Percentiles rank a stretch among this genome's conserved stretches.
Evolutionary conservation across 2,888 invertebrate genomes (phyloP).

Genomic region (Melolontha melolontha): DNA sequence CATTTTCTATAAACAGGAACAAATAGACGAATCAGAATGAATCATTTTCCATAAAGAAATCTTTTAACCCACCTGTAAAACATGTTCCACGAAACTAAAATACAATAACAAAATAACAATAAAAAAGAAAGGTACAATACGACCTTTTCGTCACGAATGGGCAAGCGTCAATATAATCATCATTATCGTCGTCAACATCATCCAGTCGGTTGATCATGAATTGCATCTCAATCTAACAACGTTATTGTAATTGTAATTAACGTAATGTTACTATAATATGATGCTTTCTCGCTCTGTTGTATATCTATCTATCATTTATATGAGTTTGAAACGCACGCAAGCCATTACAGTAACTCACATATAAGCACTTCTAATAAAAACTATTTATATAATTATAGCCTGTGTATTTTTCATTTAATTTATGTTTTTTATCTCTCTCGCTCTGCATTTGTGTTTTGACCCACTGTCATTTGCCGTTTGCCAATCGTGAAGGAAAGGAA

Average conservation of each 20-base stretch:
- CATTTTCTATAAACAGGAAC: no score
- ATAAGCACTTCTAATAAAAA: no score
- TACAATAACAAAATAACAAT: no score
- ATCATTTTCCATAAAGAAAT: no score
- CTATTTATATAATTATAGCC: no score
- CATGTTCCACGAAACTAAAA: no score
- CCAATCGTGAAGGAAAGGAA: slow-evolving; percentile 17
- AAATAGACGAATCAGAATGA: no score
- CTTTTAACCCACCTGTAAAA: no score
- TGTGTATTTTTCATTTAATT: no score
- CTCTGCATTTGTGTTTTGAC: background rate
- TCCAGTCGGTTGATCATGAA: slow-evolving; percentile 24
- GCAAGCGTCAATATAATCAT: slow-evolving; percentile 33
- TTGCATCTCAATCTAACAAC: slow-evolving; percentile 32
- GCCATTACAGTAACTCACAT: slow-evolving; percentile 32
- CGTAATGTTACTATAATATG: slow-evolving; percentile 32
- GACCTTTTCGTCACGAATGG: slow-evolving; percentile 26
- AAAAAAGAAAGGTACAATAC: slow-evolving; percentile 4
- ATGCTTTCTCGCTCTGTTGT: slow-evolving; percentile 1
- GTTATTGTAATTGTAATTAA: slow-evolving; percentile 36
- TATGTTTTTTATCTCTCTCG: slow-evolving; percentile 7
- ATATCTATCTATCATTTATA: background rate
- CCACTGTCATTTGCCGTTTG: slow-evolving; percentile 14
- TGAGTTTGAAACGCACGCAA: slow-evolving; percentile 16
- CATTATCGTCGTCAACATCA: slow-evolving; percentile 5